Percentiles rank a stretch among this genome's conserved stretches.
phyloP scores from a whole-genome alignment of 2,888 invertebrate species.

The Zele albiditarsus region DNA sequence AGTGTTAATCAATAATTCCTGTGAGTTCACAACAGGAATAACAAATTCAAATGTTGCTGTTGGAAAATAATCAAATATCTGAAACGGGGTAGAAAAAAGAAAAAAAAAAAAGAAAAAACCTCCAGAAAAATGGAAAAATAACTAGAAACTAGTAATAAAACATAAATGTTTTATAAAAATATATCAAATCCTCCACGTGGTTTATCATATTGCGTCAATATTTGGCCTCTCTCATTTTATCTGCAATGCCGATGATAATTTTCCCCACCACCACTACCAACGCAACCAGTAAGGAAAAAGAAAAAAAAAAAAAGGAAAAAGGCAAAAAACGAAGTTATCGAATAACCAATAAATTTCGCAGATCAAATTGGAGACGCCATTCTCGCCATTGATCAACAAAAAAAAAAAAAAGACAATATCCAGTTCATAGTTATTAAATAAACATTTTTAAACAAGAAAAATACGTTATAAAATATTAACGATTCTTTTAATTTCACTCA shows the following conservation, averaged over 20 bases:
- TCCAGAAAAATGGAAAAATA: background rate
- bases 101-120: background rate
- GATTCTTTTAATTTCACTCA: background rate
- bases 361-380: background rate
- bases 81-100: background rate
- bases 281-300: background rate
- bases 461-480: background rate
- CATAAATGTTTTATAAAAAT: background rate
- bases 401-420: background rate
- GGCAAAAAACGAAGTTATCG: background rate
- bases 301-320: background rate
- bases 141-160: background rate
- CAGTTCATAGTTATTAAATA: background rate
- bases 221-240: constrained; percentile 7
- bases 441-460: background rate
- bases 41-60: background rate
- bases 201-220: constrained; percentile 6
- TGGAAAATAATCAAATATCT: too few species aligned
- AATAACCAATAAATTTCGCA: background rate
- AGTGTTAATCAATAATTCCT: background rate
- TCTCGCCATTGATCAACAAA: background rate
- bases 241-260: constrained; percentile 9
- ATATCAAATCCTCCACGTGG: constrained; percentile 7
- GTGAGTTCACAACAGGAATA: background rate
- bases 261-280: background rate